Conservation (phyloP, 1,140 invertebrate genomes). For the Papilio aristodemus region DNA sequence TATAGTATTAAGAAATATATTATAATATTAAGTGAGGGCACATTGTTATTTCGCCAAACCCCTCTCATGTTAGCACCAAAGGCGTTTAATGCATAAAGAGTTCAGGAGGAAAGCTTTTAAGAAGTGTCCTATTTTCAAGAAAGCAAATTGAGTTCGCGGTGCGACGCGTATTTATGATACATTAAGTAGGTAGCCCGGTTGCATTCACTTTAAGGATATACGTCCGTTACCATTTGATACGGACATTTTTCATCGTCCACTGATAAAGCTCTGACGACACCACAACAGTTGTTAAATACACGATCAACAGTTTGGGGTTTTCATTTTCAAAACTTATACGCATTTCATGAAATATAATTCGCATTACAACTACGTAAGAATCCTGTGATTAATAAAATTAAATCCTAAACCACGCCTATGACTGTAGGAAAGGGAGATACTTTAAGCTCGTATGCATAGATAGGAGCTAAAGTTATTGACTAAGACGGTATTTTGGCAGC, state of each 20-base stretch:
- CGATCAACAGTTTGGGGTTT: background rate
- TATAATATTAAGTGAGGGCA: background rate
- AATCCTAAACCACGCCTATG: no score
- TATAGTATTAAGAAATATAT: background rate
- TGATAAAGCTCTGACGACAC: background rate
- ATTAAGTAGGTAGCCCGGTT: constrained; percentile 34
- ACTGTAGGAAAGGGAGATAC: no score
- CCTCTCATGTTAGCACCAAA: constrained; percentile 2
- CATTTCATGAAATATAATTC: no score
- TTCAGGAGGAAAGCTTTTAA: constrained; percentile 59
- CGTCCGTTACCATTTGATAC: constrained; percentile 32
- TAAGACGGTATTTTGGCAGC: no score
- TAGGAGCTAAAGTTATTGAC: no score
- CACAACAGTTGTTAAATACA: background rate
- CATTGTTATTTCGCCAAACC: background rate
- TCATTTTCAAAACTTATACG: background rate
- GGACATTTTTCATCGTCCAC: constrained; percentile 26
- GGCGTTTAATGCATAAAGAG: constrained; percentile 29
- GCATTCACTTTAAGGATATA: constrained; percentile 35
- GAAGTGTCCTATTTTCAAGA: constrained; percentile 51
- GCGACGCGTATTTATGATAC: constrained; percentile 35
- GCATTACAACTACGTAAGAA: no score
- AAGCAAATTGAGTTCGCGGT: constrained; percentile 55
- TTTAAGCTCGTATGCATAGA: no score
- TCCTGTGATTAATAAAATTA: no score